A percentile compares a stretch with the other conserved stretches of the same genome.
These are phyloP conservation scores for Cephus sareptanus DNA, from an alignment of 2,888 invertebrate genomes.

Conservation along the genomic window DNA sequence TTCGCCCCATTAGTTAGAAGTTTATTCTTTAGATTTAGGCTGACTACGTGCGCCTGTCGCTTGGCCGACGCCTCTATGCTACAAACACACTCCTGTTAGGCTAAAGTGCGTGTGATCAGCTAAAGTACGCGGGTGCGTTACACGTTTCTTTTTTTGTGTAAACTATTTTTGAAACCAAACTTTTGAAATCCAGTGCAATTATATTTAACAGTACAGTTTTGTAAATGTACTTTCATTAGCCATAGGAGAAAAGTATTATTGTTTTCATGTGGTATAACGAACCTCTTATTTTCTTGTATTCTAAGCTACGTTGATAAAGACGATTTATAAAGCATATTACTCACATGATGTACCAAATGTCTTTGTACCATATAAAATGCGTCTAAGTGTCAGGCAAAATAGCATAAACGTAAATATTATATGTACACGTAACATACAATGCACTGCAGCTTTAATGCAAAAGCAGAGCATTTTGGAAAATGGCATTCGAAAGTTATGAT, in stretches of 20 bases:
- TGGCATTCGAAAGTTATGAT: background rate
- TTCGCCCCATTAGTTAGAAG: conserved; percentile 60
- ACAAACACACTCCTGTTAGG: conserved; percentile 61
- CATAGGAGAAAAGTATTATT: background rate
- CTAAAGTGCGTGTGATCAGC: conserved; percentile 7
- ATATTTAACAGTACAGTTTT: too few relatives aligned
- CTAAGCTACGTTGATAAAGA: background rate
- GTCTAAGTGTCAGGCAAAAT: background rate
- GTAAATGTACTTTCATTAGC: background rate
- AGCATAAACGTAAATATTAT: background rate
- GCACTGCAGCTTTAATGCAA: background rate
- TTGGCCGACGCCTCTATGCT: conserved; percentile 60
- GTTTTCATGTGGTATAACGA: background rate
- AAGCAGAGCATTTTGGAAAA: background rate
- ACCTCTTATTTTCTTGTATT: background rate
- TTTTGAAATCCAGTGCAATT: too few relatives aligned
- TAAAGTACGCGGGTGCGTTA: background rate
- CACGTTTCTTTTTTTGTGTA: background rate
- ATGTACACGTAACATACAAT: background rate
- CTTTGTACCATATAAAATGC: background rate
- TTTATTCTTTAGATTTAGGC: conserved; percentile 61
- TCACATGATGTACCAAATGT: background rate
- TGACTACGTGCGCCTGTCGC: conserved; percentile 57
- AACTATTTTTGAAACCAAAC: too few relatives aligned
- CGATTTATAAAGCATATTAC: background rate